Evolutionary conservation across 1,140 invertebrate genomes (phyloP).

Genomic region (Muscidifurax raptorellus): DNA sequence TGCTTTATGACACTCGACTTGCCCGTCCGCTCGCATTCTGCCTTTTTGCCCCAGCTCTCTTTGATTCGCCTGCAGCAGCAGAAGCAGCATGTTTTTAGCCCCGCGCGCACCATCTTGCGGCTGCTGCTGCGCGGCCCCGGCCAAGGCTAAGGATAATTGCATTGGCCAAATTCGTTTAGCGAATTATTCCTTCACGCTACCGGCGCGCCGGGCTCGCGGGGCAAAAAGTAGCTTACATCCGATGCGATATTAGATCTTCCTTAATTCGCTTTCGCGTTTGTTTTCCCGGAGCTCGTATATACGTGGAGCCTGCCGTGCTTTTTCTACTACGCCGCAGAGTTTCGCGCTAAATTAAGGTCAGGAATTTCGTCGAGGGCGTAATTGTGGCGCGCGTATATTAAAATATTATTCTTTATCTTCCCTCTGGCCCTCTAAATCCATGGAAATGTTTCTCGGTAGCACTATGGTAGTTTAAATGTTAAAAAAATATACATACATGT

Average conservation of each 20-base stretch:
- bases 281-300: slow-evolving; percentile 11
- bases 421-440: too few species aligned
- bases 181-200: slow-evolving; percentile 47
- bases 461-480: too few species aligned
- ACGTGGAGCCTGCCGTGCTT: not conserved
- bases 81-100: slow-evolving; percentile 27
- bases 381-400: not conserved
- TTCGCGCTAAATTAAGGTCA: not conserved
- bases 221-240: slow-evolving; percentile 48
- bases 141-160: slow-evolving; percentile 60
- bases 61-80: not conserved
- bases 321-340: not conserved
- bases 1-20: slow-evolving; percentile 55
- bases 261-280: slow-evolving; percentile 47
- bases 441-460: too few species aligned
- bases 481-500: too few species aligned
- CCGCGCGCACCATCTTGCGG: slow-evolving; percentile 18
- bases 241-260: slow-evolving; percentile 50
- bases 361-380: not conserved
- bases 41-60: slow-evolving; percentile 46
- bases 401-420: not conserved
- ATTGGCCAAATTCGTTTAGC: slow-evolving; percentile 63
- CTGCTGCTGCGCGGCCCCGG: slow-evolving; percentile 5
- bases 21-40: slow-evolving; percentile 48
- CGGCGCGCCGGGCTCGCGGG: not conserved